phyloP scores from a whole-genome alignment of 1,140 invertebrate genomes.

The Lepidurus apus region DNA sequence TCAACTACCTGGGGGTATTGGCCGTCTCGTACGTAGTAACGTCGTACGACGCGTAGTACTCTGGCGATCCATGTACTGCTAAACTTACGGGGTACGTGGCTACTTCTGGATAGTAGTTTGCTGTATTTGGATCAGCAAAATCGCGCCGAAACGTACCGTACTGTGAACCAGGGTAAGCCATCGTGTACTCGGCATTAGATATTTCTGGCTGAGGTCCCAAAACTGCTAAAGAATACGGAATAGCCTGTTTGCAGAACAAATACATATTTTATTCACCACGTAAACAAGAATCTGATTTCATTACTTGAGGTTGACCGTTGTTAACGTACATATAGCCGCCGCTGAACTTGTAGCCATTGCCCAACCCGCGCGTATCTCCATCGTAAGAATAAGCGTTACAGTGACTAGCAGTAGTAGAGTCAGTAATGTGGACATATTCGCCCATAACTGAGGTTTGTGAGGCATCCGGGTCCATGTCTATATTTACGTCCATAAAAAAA shows the following conservation, averaged over 20 bases:
- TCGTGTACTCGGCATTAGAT: background rate
- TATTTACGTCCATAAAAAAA: background rate
- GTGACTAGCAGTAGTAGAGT: background rate
- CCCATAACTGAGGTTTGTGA: background rate
- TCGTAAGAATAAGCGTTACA: background rate
- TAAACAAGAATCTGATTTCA: background rate
- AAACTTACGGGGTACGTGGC: background rate
- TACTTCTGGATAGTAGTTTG: background rate
- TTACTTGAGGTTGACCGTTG: background rate
- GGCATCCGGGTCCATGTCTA: constrained; percentile 4
- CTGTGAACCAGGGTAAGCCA: background rate
- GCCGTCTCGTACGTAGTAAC: background rate
- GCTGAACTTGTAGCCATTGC: background rate
- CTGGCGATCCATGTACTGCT: background rate
- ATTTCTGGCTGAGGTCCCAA: background rate
- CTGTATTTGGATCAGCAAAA: background rate
- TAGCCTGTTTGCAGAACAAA: background rate
- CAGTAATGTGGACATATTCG: background rate
- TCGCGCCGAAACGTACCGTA: background rate
- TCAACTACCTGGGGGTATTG: background rate
- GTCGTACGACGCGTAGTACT: background rate
- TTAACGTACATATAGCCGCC: constrained; percentile 1
- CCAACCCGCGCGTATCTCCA: background rate
- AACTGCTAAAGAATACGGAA: background rate
- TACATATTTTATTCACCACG: background rate